These are phyloP conservation scores for Drosophila burlai DNA, from an alignment of 1,140 invertebrate species.

Conservation along the genomic window DNA sequence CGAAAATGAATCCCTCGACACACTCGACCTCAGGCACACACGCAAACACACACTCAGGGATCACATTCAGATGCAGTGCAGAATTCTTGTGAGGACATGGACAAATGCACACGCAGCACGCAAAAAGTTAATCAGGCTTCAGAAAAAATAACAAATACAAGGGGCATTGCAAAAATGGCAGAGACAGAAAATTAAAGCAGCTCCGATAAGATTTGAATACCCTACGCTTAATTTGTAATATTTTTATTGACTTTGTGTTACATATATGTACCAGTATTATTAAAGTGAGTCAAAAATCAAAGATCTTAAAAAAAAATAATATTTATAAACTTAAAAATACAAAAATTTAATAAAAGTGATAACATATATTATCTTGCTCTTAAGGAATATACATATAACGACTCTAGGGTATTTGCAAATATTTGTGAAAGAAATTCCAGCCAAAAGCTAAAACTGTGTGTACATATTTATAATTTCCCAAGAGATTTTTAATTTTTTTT, in stretches of 20 bases:
- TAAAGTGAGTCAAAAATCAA: neutral
- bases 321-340: neutral
- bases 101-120: slow-evolving; percentile 65
- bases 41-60: slow-evolving; percentile 15
- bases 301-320: neutral
- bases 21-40: slow-evolving; percentile 15
- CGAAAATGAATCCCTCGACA: slow-evolving; percentile 58
- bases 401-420: neutral
- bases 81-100: slow-evolving; percentile 43
- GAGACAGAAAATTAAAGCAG: neutral
- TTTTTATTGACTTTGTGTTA: neutral
- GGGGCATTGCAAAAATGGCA: slow-evolving; percentile 20
- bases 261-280: neutral
- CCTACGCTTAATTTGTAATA: neutral
- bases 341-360: neutral
- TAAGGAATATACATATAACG: neutral
- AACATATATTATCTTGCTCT: neutral
- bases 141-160: slow-evolving; percentile 52
- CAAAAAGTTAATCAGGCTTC: slow-evolving; percentile 79
- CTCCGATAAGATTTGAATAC: slow-evolving; percentile 3
- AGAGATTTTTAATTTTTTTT: neutral
- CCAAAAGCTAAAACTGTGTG: neutral
- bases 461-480: slow-evolving; percentile 11
- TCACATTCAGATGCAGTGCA: slow-evolving; percentile 14
- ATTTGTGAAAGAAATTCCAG: neutral